Evolutionary conservation across 2,113 vertebrate genomes (phyloP).

Genomic region (Cricetomys ansorgei): DNA sequence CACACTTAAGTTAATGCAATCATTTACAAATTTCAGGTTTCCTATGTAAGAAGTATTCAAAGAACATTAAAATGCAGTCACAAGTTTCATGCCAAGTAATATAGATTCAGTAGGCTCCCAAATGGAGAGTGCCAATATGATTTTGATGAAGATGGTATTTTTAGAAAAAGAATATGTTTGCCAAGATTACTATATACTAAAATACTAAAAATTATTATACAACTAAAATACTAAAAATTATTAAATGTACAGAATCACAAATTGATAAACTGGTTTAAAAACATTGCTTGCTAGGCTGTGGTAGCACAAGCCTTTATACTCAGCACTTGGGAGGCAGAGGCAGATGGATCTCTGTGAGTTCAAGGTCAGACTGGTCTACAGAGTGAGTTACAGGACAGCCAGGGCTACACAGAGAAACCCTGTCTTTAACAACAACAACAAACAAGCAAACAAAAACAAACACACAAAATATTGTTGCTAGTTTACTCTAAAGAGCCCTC

Average conservation of each 20-base stretch:
- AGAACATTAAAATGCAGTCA: slow-evolving; percentile 3
- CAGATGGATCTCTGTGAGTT: too few species aligned
- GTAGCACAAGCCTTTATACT: too few species aligned
- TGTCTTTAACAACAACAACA: too few species aligned
- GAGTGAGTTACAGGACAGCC: too few species aligned
- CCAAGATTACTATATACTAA: background rate
- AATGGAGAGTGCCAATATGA: background rate
- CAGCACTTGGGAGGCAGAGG: too few species aligned
- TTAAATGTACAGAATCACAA: slow-evolving; percentile 42
- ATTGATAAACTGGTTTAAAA: slow-evolving; percentile 25
- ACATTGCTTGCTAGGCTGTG: too few species aligned
- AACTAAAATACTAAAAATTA: slow-evolving; percentile 30
- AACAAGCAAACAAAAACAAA: too few species aligned
- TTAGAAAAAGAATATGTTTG: slow-evolving; percentile 5
- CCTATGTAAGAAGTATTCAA: background rate
- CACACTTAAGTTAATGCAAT: background rate
- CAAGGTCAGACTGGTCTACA: too few species aligned
- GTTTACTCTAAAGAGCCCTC: background rate
- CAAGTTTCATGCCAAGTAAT: background rate
- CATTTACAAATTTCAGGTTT: slow-evolving; percentile 48
- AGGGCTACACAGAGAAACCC: too few species aligned
- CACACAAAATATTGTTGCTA: slow-evolving; percentile 10
- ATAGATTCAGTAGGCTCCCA: background rate
- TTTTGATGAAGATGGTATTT: slow-evolving; percentile 20
- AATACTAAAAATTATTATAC: slow-evolving; percentile 28